Conservation (phyloP, 2,113 vertebrate genomes). For the Neotoma lepida region DNA sequence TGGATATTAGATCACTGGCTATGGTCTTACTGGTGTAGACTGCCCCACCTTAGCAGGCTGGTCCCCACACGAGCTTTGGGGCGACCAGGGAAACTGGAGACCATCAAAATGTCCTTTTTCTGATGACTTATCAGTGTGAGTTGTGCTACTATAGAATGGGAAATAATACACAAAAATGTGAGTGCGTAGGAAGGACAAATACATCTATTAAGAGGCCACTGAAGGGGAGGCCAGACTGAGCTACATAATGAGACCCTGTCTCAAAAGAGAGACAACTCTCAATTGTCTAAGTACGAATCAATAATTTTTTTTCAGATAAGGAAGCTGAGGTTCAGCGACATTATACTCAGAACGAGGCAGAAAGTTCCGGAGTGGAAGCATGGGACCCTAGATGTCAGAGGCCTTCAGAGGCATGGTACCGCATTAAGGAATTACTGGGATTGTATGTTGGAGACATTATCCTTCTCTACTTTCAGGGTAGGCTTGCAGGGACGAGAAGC, state of each 20-base stretch:
- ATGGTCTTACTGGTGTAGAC: too few species aligned
- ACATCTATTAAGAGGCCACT: background rate
- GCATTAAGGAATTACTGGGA: background rate
- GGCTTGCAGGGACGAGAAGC: background rate
- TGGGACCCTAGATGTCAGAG: background rate
- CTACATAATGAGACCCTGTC: background rate
- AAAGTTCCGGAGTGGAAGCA: background rate
- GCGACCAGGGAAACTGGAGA: background rate
- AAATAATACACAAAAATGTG: background rate
- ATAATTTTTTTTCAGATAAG: background rate
- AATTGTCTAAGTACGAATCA: background rate
- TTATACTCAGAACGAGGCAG: background rate
- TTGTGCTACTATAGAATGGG: background rate
- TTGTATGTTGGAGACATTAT: background rate
- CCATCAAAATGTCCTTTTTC: background rate
- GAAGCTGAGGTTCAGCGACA: background rate
- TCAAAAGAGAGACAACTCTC: background rate
- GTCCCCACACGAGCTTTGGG: background rate
- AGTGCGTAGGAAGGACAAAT: background rate
- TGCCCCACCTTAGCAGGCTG: background rate
- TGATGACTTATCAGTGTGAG: background rate
- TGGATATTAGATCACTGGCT: background rate
- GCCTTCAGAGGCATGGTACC: background rate
- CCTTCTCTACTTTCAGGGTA: background rate
- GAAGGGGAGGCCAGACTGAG: background rate